Base-by-base conservation (phyloP, 2,797 vertebrate genomes). In the Rousettus madagascariensis region DNA sequence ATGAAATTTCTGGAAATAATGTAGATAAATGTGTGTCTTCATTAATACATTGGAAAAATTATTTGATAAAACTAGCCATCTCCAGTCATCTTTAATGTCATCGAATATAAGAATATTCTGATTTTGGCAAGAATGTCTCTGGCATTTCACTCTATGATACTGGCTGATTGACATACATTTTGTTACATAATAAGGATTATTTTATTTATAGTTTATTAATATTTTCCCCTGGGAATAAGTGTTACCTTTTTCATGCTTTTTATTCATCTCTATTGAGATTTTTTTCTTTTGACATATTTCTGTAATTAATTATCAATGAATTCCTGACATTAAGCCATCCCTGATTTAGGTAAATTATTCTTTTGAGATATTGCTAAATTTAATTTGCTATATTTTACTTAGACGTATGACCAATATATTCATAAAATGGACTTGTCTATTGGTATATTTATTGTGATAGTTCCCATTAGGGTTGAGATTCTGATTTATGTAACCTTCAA, bases 261-360 rank as follows among this genome's bases (percentile, higher is more conserved):
- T 61, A 95, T 61, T 8, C 66, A 66, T 66, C 38, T 90, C 28
- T 75, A 68, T 11, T 93, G 38, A 33, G 8, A 46, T 51, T 6
- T 65, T 65, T 65, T 51, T n/a, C 22, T 71, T 92, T 95, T 89
- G 69, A 75, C 84, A 30, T 77, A 91, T n/a, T 63, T 94, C 30
- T 91, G 7, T 78, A 78, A 38, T 82, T 95, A 84, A 85, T 28
- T 86, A 94, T 75, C 86, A 75, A 93, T 93, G 43, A 86, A 83
- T 82, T 93, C 11, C 8, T 74, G 15, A 86, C 19, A 90, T n/a
- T 68, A 74, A 61, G 41, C 55, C 46, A 75, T 17, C 12, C 6
- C 43, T 72, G n/a, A 4, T 82, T 91, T 55, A 74, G 8, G 20
- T 94, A 41, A 95, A 94, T 87, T 87, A 77, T 79, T 95, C 68